phyloP scores from a whole-genome alignment of 2,113 vertebrate genomes.

The Gallinago media region DNA sequence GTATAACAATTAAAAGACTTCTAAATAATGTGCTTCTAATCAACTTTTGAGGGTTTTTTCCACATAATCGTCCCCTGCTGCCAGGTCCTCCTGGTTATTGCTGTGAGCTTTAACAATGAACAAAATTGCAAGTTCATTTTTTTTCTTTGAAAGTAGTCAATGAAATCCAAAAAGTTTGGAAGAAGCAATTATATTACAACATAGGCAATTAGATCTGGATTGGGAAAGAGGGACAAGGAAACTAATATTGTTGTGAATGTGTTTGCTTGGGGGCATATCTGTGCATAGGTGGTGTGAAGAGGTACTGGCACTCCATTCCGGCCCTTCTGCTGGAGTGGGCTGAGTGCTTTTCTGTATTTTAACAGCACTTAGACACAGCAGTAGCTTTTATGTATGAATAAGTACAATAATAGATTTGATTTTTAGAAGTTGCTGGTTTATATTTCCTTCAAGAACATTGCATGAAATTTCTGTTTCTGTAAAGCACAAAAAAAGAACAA shows the following conservation, averaged over 20 bases:
- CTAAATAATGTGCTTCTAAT: not conserved
- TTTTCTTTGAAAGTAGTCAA: conserved; percentile 33
- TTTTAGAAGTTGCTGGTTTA: not conserved
- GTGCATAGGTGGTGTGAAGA: not conserved
- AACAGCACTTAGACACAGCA: not conserved
- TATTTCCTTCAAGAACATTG: not conserved
- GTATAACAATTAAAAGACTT: not conserved
- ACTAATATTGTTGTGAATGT: conserved; percentile 4
- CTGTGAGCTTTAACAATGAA: not conserved
- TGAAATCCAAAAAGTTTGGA: conserved; percentile 37
- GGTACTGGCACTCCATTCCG: not conserved
- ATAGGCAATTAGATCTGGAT: not conserved
- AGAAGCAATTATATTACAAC: conserved; percentile 3
- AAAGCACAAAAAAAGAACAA: not conserved
- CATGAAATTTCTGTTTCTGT: not conserved
- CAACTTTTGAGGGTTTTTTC: not conserved
- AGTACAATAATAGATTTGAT: not conserved
- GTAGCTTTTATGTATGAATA: not conserved
- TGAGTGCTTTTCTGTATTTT: not conserved
- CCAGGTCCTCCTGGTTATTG: not conserved
- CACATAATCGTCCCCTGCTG: not conserved
- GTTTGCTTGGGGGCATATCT: not conserved
- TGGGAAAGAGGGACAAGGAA: conserved; percentile 8
- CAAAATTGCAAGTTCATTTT: not conserved
- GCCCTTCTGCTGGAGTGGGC: not conserved